Base-by-base conservation (phyloP, 2,888 invertebrate species). In the Aspidiotus destructor region DNA sequence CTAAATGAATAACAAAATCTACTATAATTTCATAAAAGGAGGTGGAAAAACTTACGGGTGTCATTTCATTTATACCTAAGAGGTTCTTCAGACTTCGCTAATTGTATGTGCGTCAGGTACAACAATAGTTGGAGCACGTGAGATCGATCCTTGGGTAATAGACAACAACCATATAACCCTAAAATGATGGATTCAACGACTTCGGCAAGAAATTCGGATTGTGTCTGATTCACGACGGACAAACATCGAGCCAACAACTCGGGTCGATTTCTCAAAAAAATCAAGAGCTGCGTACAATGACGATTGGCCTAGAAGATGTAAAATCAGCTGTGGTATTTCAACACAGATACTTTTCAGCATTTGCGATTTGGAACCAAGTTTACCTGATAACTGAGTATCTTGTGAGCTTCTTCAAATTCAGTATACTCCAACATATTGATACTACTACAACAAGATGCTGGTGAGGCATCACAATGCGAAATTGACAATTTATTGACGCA, bases 301-400 rank as follows among this genome's bases (percentile, higher is more conserved):
- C 55, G 42, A 58, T 61, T 63, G 5, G 55, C 58, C 63, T 69
- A 13, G 48, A 13, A 44, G 13, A 44, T 8, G 48, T 10, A 44
- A 44, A 44, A 44, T 44, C 13, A 13, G 48, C 8, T 44, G 13
- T 10, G 8, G 13, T 13, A n/a, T n/a, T n/a, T n/a, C n/a, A n/a
- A n/a, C n/a, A n/a, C n/a, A n/a, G n/a, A 62, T 55, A n/a, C 13
- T 10, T 52, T 52, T 52, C 52, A 52, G 10, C 13, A 10, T 52
- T 11, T 72, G 71, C 57, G 72, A 61, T 69, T 41, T 41, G 11
- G 40, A 28, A 11, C 41, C 16, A 61, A 13, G 9, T 44, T 44
- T 44, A 88, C 87, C 81, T 92, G 91, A 77, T 89, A 91, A 75
- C 88, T 88, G 60, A 95, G 79, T 68, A 87, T 84, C 78, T 91